Conservation (phyloP, 2,113 vertebrate species). For the Eublepharis macularius region DNA sequence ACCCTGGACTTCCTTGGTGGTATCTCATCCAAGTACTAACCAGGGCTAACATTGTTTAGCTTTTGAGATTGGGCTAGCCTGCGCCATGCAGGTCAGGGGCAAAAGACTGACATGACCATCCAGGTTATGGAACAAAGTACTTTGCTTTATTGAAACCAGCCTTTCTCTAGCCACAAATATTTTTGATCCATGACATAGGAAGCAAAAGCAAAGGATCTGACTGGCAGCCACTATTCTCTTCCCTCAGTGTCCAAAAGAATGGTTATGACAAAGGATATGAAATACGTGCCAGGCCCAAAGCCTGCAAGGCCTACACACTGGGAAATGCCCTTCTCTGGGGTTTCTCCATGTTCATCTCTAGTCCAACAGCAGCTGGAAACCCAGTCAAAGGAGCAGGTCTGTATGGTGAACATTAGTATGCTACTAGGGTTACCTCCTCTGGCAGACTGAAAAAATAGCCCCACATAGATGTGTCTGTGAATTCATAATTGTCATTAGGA, state of each 20-base stretch:
- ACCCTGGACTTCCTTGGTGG: too few species aligned
- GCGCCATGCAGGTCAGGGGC: too few species aligned
- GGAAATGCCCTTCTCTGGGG: conserved; percentile 39
- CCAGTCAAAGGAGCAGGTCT: conserved; percentile 53
- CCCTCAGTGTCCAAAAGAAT: background rate
- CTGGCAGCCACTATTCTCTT: conserved; percentile 8
- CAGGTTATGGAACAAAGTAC: too few species aligned
- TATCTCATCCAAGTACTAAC: too few species aligned
- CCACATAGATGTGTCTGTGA: background rate
- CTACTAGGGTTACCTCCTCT: background rate
- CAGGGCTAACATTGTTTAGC: too few species aligned
- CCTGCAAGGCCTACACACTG: background rate
- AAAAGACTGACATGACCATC: too few species aligned
- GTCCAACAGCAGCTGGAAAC: rapidly evolving
- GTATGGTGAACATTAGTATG: background rate
- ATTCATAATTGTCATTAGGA: background rate
- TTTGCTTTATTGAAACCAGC: background rate
- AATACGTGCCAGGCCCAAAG: conserved; percentile 17
- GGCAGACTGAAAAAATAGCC: background rate
- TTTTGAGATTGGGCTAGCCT: too few species aligned
- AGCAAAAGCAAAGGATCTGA: background rate
- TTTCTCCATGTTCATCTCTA: background rate
- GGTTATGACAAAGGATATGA: conserved; percentile 14
- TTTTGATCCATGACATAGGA: rapidly evolving
- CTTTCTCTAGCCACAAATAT: rapidly evolving